Evolutionary conservation across 2,797 vertebrate species (phyloP), one percentile per base, ranked within the genome.

Genomic region (Ibycter americanus): DNA sequence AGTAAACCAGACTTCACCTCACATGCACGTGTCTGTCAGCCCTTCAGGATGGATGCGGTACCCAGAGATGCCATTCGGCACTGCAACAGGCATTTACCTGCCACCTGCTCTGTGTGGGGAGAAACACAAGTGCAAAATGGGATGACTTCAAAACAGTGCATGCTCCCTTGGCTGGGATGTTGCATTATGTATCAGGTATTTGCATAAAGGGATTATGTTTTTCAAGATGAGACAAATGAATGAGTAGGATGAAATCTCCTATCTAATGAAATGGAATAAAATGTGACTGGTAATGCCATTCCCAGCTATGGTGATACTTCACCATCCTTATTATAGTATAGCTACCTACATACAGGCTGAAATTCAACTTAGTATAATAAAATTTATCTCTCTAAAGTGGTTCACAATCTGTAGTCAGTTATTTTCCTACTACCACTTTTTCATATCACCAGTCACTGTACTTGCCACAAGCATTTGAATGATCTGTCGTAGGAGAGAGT

Each of bases 241-340:
- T 34, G 73, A 93, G 71, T 83, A 94, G 83, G 65, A 91, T 74
- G 63, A 90, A 96, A 70, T 55, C 63, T 84, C n/a, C 55, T n/a
- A 32, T 70, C 86, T 93, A 61, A 70, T 82, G 52, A 80, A 92
- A 89, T 52, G 56, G 49, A 94, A 90, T 74, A 47, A 83, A 91
- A 93, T 95, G 71, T 85, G 79, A 63, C 85, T 92, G 66, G 59
- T 78, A 90, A 81, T 56, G 76, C 38, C 84, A 34, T 73, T 89
- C 72, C 81, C 76, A 89, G 82, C 38, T 83, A 49, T 62, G 58
- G 72, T 67, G 46, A 83, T 81, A 74, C 58, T 83, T 92, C 74
- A 65, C 73, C 52, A 46, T 80, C 26, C 89, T 83, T 96, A 44
- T 82, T 84, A 73, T 49, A 87, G 66, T 63, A 34, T 47, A 86